phyloP scores from a whole-genome alignment of 2,113 vertebrate species.

The Thunnus thynnus region DNA sequence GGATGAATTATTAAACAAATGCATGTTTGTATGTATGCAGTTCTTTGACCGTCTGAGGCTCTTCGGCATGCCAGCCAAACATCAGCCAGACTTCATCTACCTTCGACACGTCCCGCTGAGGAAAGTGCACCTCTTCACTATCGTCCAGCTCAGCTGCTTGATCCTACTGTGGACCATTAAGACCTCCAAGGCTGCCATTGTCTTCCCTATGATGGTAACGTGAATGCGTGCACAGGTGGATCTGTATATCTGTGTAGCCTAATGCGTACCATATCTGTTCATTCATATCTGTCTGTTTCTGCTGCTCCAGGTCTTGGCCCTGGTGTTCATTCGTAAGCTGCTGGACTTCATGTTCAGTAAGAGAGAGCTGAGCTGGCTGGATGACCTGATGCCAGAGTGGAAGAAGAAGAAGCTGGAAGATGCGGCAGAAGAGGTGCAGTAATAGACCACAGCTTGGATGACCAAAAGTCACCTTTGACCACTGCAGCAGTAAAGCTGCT shows the following conservation, averaged over 20 bases:
- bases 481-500: neutral
- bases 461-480: neutral
- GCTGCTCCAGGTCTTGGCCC: constrained; percentile 91
- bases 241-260: neutral
- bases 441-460: neutral
- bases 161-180: constrained; percentile 97
- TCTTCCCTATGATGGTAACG: constrained; percentile 99
- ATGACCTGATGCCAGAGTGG: constrained; percentile 99
- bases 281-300: neutral
- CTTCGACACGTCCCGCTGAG: constrained; percentile 96
- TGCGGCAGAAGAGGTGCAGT: constrained; percentile 92
- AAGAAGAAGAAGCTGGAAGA: constrained; percentile 99
- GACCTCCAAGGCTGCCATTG: constrained; percentile 95
- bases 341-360: constrained; percentile 97
- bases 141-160: constrained; percentile 95
- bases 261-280: constrained; percentile 7
- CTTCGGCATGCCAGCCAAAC: constrained; percentile 98
- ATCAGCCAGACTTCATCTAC: constrained; percentile 99
- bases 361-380: constrained; percentile 97
- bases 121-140: constrained; percentile 98
- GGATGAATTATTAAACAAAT: neutral
- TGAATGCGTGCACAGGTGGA: neutral
- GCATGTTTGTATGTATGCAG: constrained; percentile 74
- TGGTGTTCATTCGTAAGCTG: constrained; percentile 97
- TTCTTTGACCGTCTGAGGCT: constrained; percentile 96